A percentile compares a stretch with the other conserved stretches of the same genome.
Conservation (phyloP, 2,888 invertebrate genomes). For the Sympetrum striolatum region DNA sequence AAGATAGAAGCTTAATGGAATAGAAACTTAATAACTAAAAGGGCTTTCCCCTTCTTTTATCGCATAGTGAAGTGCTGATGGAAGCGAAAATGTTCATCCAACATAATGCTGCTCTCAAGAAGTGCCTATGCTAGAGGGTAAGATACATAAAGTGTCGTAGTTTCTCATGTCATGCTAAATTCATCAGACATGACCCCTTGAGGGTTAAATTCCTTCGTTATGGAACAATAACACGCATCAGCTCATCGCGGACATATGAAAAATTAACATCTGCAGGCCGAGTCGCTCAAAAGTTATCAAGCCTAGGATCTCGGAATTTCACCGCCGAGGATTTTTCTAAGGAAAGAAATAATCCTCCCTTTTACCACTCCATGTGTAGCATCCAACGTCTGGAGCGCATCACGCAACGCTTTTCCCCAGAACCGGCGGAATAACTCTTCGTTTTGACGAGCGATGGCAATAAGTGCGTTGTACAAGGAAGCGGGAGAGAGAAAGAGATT, state of each 20-base stretch:
- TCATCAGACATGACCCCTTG: no score
- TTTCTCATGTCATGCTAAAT: no score
- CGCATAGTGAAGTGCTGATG: no score
- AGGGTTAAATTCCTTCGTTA: no score
- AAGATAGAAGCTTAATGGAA: no score
- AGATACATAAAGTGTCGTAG: no score
- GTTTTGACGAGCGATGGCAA: background rate
- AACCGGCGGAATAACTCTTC: background rate
- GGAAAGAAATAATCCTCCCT: background rate
- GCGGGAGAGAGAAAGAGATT: background rate
- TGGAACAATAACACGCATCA: background rate
- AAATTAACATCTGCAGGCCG: background rate
- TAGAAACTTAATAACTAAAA: no score
- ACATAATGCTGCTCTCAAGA: no score
- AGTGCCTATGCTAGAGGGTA: no score
- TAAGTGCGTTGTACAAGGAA: background rate
- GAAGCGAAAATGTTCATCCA: no score
- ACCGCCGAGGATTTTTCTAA: background rate
- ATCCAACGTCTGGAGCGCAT: background rate
- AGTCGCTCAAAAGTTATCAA: background rate
- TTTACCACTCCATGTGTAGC: background rate
- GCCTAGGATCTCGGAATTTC: background rate
- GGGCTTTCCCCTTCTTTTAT: no score
- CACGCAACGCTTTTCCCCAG: background rate
- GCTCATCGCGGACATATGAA: background rate